Conservation (phyloP, 2,797 vertebrate species). For the Oophaga sylvatica region DNA sequence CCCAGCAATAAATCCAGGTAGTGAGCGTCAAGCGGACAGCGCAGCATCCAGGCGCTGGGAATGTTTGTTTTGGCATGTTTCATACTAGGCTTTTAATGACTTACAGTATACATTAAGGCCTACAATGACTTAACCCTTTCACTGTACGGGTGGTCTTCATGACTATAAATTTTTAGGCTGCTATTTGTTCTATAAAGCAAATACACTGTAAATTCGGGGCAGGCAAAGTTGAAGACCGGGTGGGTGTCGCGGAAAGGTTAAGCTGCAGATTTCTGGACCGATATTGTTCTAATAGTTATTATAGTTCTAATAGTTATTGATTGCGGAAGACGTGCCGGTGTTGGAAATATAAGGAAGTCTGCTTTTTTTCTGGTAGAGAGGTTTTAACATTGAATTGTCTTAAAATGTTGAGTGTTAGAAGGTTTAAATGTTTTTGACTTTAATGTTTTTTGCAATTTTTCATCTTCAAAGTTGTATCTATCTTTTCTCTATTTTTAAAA, state of each 20-base stretch:
- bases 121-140: slow-evolving; percentile 58
- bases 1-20: slow-evolving; percentile 57
- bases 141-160: slow-evolving; percentile 40
- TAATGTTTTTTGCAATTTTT: not conserved
- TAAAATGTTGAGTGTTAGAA: not conserved
- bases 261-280: slow-evolving; percentile 2
- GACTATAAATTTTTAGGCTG: slow-evolving; percentile 3
- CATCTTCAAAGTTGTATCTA: not conserved
- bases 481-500: too few species aligned
- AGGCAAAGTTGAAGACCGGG: not conserved
- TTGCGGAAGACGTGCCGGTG: not conserved
- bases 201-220: slow-evolving; percentile 5
- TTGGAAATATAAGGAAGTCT: not conserved
- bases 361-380: not conserved
- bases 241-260: not conserved
- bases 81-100: slow-evolving; percentile 50
- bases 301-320: not conserved
- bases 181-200: slow-evolving; percentile 34
- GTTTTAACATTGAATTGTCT: not conserved
- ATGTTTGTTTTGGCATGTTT: slow-evolving; percentile 59
- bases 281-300: slow-evolving; percentile 6
- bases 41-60: slow-evolving; percentile 45
- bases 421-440: not conserved
- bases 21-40: slow-evolving; percentile 48
- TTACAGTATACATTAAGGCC: slow-evolving; percentile 47